These are phyloP conservation scores for Athetis lepigone DNA, from an alignment of 2,888 invertebrate species.

Conservation along the genomic window DNA sequence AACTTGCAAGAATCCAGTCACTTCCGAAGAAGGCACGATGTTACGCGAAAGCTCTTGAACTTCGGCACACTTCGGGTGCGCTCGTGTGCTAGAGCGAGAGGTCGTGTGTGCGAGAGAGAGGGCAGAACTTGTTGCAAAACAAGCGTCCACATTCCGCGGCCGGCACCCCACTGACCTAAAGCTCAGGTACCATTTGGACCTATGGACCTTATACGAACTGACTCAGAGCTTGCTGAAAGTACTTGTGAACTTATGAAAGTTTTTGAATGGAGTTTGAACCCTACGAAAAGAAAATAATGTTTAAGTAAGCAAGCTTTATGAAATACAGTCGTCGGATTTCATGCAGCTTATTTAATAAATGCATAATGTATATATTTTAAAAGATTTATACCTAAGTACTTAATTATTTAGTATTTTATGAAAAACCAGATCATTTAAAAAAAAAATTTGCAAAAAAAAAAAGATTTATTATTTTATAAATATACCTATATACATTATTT, in stretches of 20 bases:
- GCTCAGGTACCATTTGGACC: slow-evolving; percentile 67
- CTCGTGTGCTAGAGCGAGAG: slow-evolving; percentile 70
- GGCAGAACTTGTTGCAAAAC: slow-evolving; percentile 88
- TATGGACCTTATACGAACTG: slow-evolving; percentile 48
- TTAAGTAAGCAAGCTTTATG: no score
- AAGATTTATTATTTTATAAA: no score
- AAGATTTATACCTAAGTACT: no score
- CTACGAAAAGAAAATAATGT: no score
- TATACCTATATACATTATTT: no score
- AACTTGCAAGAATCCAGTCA: slow-evolving; percentile 75
- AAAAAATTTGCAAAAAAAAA: no score
- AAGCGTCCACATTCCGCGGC: slow-evolving; percentile 83
- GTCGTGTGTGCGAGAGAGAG: slow-evolving; percentile 68
- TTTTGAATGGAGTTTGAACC: background rate
- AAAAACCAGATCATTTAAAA: no score
- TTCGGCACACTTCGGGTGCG: slow-evolving; percentile 63
- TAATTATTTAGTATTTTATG: no score
- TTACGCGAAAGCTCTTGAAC: slow-evolving; percentile 66
- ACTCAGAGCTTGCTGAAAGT: slow-evolving; percentile 44
- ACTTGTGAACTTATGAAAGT: slow-evolving; percentile 7
- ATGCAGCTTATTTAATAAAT: no score
- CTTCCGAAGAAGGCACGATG: slow-evolving; percentile 77
- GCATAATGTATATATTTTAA: no score
- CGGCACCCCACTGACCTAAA: slow-evolving; percentile 88
- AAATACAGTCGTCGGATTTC: no score